These are phyloP conservation scores for Agonum fuliginosum DNA, from an alignment of 2,888 invertebrate genomes.

Conservation along the genomic window DNA sequence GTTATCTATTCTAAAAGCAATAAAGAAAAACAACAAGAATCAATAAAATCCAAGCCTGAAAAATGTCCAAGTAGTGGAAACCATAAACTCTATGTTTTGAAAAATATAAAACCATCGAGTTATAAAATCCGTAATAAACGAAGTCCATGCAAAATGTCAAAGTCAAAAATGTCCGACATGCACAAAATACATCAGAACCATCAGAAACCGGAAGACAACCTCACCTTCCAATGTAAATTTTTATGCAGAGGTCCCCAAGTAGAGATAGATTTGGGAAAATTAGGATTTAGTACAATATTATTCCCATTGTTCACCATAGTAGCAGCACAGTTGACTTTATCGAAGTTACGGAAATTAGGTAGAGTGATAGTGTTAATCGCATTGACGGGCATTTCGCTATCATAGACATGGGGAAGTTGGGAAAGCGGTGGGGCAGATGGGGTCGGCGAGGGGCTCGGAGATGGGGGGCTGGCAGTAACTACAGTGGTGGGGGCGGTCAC, in stretches of 20 bases:
- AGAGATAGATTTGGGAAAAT: slow-evolving; percentile 78
- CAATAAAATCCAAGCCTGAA: slow-evolving; percentile 25
- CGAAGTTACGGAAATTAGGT: slow-evolving; percentile 73
- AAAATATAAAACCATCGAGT: slow-evolving; percentile 17
- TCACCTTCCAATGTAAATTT: slow-evolving; percentile 80
- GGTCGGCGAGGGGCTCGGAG: slow-evolving; percentile 66
- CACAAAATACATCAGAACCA: slow-evolving; percentile 35
- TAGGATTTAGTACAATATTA: slow-evolving; percentile 71
- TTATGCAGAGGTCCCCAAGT: slow-evolving; percentile 80
- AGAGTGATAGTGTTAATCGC: slow-evolving; percentile 72
- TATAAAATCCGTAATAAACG: slow-evolving; percentile 21
- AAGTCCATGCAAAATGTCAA: slow-evolving; percentile 26
- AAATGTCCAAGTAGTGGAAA: not conserved
- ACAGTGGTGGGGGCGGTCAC: slow-evolving; percentile 24
- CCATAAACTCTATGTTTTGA: slow-evolving; percentile 12
- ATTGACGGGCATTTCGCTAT: slow-evolving; percentile 65
- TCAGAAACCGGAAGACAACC: slow-evolving; percentile 62
- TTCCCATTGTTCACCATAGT: slow-evolving; percentile 66
- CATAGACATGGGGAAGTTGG: slow-evolving; percentile 51
- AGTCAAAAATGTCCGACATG: slow-evolving; percentile 31
- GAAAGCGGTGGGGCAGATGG: slow-evolving; percentile 46
- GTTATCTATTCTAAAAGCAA: slow-evolving; percentile 34
- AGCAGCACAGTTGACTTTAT: slow-evolving; percentile 66
- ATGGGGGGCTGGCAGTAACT: slow-evolving; percentile 64
- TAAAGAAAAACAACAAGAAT: slow-evolving; percentile 18